Conservation (phyloP, 2,113 vertebrate genomes). For the Ptilorrhoa leucosticta region DNA sequence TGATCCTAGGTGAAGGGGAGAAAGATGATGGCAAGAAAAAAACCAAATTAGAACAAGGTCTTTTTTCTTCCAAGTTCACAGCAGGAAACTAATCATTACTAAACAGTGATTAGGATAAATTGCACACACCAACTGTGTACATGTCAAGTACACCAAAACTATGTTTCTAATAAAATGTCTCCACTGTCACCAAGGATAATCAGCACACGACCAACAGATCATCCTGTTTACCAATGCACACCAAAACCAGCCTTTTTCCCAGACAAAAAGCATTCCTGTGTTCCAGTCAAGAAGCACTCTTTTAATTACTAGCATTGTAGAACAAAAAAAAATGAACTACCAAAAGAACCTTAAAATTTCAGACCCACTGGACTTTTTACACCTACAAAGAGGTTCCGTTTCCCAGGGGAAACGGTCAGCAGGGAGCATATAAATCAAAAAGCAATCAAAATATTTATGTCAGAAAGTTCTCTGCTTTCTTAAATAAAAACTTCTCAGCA, state of each 20-base stretch:
- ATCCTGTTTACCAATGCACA: not conserved
- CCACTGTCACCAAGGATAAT: not conserved
- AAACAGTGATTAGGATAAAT: not conserved
- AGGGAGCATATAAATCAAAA: not conserved
- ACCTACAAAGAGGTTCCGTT: not conserved
- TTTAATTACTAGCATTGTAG: not conserved
- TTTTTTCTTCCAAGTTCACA: not conserved
- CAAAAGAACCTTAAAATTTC: not conserved
- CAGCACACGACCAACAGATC: not conserved
- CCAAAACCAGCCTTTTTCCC: not conserved
- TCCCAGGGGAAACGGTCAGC: not conserved
- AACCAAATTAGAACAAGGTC: not conserved
- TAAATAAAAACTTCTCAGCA: not conserved
- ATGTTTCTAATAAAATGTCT: not conserved
- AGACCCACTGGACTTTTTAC: not conserved
- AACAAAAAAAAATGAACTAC: not conserved
- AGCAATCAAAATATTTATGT: not conserved
- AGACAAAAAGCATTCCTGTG: not conserved
- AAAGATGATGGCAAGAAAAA: not conserved
- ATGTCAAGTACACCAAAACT: not conserved
- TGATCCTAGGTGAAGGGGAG: slow-evolving; percentile 74
- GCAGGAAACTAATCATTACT: not conserved
- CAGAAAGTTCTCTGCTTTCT: not conserved
- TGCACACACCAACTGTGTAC: not conserved
- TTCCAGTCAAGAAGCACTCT: not conserved